Evolutionary conservation across 2,888 invertebrate species (phyloP).

Genomic region (Sphaeridia pumilis): DNA sequence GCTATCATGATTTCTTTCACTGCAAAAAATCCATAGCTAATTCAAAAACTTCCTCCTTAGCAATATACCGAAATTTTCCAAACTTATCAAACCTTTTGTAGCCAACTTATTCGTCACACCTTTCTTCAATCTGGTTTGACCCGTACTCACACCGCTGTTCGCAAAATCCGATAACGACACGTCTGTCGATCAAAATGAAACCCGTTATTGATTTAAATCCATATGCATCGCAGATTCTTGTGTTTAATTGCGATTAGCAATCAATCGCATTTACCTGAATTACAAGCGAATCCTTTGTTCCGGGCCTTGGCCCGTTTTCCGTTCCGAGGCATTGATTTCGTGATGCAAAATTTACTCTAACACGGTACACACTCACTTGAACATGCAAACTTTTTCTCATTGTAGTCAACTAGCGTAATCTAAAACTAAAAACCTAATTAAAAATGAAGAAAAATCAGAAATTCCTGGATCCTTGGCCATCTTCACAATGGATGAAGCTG

Average conservation of each 20-base stretch:
- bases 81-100: background rate
- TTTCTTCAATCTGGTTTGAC: constrained; percentile 12
- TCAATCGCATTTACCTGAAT: constrained; percentile 6
- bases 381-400: too few species aligned
- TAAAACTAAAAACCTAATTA: background rate
- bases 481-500: too few species aligned
- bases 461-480: constrained; percentile 12
- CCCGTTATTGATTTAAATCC: background rate
- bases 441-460: constrained; percentile 1
- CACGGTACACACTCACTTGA: too few species aligned
- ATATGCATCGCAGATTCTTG: background rate
- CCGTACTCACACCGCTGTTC: constrained; percentile 7
- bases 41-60: background rate
- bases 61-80: background rate
- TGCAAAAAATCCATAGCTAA: background rate
- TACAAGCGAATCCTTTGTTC: constrained; percentile 7
- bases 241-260: constrained; percentile 1
- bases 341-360: too few species aligned
- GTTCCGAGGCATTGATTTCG: constrained; percentile 9
- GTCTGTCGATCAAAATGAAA: constrained; percentile 2
- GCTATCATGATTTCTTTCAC: constrained; percentile 6
- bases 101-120: constrained; percentile 3
- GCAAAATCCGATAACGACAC: constrained; percentile 15
- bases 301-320: constrained; percentile 12
- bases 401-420: background rate